A percentile compares a stretch with the other conserved stretches of the same genome.
phyloP scores from a whole-genome alignment of 2,113 vertebrate genomes.

The Phalacrocorax aristotelis region DNA sequence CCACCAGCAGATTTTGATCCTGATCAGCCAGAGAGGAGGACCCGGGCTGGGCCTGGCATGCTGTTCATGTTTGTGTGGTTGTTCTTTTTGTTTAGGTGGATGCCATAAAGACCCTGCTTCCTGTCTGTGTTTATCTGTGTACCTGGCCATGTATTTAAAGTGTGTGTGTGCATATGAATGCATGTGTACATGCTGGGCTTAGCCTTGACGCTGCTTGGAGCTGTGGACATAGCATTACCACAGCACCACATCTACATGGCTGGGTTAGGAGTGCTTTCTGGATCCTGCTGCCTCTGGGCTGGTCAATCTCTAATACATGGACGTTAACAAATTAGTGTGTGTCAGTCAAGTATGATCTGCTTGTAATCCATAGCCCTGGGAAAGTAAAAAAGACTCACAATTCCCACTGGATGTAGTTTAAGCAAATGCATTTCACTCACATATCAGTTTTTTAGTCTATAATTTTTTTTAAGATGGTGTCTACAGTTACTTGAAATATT shows the following conservation, averaged over 20 bases:
- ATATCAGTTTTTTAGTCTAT: background rate
- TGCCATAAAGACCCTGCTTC: background rate
- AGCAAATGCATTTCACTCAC: background rate
- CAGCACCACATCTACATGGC: no score
- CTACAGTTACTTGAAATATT: background rate
- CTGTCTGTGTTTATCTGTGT: background rate
- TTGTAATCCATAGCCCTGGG: background rate
- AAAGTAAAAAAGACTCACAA: background rate
- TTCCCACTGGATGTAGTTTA: background rate
- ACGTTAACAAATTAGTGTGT: background rate
- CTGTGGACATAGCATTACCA: background rate
- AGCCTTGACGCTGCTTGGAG: background rate
- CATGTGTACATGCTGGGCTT: background rate
- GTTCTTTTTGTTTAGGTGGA: background rate
- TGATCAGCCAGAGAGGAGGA: background rate
- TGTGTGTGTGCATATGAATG: fast-evolving
- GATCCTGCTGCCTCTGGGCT: fast-evolving
- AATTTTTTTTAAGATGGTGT: background rate
- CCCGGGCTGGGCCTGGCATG: background rate
- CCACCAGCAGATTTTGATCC: background rate
- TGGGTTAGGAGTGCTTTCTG: background rate
- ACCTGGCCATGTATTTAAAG: background rate
- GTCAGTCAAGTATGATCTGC: background rate
- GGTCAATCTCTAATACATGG: background rate
- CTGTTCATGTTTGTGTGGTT: background rate